phyloP scores from a whole-genome alignment of 2,888 invertebrate species.

The Coecobrya sp. region DNA sequence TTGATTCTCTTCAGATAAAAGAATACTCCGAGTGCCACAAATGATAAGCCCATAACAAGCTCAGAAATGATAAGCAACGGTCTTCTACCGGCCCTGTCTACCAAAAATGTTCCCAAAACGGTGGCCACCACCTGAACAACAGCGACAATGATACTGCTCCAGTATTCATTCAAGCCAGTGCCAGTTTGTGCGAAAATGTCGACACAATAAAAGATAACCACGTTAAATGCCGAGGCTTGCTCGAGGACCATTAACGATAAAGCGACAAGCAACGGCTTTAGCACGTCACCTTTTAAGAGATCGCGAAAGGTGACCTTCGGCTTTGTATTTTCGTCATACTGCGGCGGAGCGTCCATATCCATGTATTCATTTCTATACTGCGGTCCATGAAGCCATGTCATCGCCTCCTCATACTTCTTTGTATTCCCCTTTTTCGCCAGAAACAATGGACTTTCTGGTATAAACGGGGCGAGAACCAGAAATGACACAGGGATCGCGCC shows the following conservation, averaged over 20 bases:
- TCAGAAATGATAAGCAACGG: slow-evolving; percentile 93
- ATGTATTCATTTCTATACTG: not conserved
- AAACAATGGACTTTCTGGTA: slow-evolving; percentile 93
- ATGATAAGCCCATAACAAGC: slow-evolving; percentile 91
- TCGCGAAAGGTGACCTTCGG: slow-evolving; percentile 88
- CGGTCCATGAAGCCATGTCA: slow-evolving; percentile 92
- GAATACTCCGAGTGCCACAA: slow-evolving; percentile 92
- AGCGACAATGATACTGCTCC: slow-evolving; percentile 90
- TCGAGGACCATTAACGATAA: slow-evolving; percentile 95
- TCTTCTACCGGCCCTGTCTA: slow-evolving; percentile 94
- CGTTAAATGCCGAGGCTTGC: slow-evolving; percentile 95
- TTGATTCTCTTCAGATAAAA: slow-evolving; percentile 89
- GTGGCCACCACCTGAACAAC: slow-evolving; percentile 89
- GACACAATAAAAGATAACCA: slow-evolving; percentile 93
- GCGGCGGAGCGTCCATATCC: not conserved
- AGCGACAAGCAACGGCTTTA: slow-evolving; percentile 92
- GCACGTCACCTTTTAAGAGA: slow-evolving; percentile 90
- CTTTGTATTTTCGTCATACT: slow-evolving; percentile 42
- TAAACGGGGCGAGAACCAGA: slow-evolving; percentile 92
- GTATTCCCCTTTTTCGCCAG: slow-evolving; percentile 89
- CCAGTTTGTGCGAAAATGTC: slow-evolving; percentile 93
- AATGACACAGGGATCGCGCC: slow-evolving; percentile 91
- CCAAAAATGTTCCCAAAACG: slow-evolving; percentile 89
- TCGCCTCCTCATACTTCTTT: slow-evolving; percentile 91
- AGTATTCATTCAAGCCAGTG: slow-evolving; percentile 88